Base-by-base conservation (phyloP, 2,797 vertebrate genomes). In the Sandelia bainsii region DNA sequence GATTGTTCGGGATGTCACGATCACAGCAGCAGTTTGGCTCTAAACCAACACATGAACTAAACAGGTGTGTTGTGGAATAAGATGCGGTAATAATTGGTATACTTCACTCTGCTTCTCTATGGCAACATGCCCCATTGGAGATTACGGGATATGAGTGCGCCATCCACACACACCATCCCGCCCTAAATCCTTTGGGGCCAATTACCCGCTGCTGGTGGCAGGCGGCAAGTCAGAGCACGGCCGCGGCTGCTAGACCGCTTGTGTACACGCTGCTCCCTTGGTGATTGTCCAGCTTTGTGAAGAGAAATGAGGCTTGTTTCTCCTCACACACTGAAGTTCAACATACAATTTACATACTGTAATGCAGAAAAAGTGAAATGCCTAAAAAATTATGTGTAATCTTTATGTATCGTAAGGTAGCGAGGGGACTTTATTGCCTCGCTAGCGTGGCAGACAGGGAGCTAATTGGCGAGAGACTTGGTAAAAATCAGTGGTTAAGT, bases 211-310 rank as follows among this genome's bases (percentile, higher is more conserved):
- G 85, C 85, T 92, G 85, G 88, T 92, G 87, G 87, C 88, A 81
- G 89, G 86, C 86, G 87, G 84, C 94, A 95, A 91, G 93, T 95
- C 89, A 69, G 88, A 93, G 94, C 94, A 93, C 40, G 90, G 94
- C 89, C 87, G 91, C 27, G 87, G 88, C 91, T 92, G 91, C 87
- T 71, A 85, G 85, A 91, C 90, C 20, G 77, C 82, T 78, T 75
- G 83, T 80, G 54, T 81, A 86, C 73, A 51, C 22, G 64, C 72
- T 53, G 71, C 72, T 89, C 91, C 91, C 89, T 32, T 58, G 87
- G 73, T 62, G 81, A 85, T 82, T 86, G 76, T 78, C 49, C 23
- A 40, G 65, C 81, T 83, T 79, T 77, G 69, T 62, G 32, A 82
- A 70, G 57, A 79, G 66, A 83, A 77, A 75, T 11, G 3, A 75